Evolutionary conservation across 2,113 vertebrate genomes (phyloP).

Genomic region (Oreochromis aureus): DNA sequence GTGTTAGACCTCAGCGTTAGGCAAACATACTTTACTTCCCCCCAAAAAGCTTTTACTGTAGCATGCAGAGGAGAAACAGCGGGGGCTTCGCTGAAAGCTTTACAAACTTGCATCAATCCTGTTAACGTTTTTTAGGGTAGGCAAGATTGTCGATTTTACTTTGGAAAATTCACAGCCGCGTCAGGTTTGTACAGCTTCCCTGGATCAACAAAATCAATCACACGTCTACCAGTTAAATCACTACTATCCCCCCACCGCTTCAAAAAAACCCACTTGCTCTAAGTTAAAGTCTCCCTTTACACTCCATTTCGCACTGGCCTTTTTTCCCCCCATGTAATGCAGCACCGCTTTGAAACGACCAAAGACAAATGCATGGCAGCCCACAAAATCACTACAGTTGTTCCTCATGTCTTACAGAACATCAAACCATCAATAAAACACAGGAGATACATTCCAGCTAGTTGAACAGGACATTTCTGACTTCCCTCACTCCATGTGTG

Average conservation of each 20-base stretch:
- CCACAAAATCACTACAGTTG: constrained; percentile 67
- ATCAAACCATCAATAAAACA: constrained; percentile 69
- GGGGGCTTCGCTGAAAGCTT: neutral
- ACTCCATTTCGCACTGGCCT: neutral
- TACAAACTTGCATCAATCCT: neutral
- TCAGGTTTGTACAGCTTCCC: neutral
- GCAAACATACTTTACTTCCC: neutral
- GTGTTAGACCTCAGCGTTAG: neutral
- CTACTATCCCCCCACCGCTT: neutral
- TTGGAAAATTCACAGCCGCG: neutral
- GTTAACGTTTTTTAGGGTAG: neutral
- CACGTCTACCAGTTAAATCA: neutral
- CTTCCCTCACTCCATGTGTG: constrained; percentile 56
- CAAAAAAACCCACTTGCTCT: neutral
- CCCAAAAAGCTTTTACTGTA: neutral
- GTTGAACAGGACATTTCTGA: constrained; percentile 64
- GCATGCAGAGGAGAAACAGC: neutral
- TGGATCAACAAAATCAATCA: neutral
- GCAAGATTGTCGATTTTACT: neutral
- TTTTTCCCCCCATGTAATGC: neutral
- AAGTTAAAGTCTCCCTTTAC: neutral
- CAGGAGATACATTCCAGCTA: constrained; percentile 63
- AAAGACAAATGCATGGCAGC: constrained; percentile 57
- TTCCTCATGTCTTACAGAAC: constrained; percentile 64
- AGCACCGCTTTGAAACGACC: constrained; percentile 30